phyloP scores from a whole-genome alignment of 2,113 vertebrate genomes.

The Callochromis pleurospilus region DNA sequence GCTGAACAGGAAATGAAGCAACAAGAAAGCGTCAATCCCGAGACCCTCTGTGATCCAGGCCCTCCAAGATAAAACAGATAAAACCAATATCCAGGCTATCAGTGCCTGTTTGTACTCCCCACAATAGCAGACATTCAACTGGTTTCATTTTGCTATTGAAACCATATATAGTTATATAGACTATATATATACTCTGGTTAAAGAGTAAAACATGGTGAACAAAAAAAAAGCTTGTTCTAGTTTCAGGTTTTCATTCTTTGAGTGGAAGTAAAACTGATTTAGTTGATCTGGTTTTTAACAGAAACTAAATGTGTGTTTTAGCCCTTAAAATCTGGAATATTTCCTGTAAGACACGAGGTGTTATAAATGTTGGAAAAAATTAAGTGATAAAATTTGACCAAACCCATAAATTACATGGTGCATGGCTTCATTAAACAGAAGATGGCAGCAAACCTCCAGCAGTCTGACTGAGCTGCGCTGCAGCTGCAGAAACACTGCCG shows the following conservation, averaged over 20 bases:
- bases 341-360: accelerated
- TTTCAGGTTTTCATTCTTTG: not conserved
- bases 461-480: not conserved
- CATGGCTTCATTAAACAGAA: not conserved
- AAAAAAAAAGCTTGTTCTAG: accelerated
- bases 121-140: not conserved
- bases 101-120: not conserved
- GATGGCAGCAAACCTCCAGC: not conserved
- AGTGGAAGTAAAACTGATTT: not conserved
- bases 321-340: not conserved
- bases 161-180: accelerated
- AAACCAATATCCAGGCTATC: not conserved
- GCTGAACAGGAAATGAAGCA: not conserved
- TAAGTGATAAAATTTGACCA: not conserved
- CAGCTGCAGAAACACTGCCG: not conserved
- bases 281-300: not conserved
- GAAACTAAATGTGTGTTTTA: not conserved
- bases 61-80: not conserved
- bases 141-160: not conserved
- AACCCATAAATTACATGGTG: not conserved
- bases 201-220: not conserved
- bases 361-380: not conserved
- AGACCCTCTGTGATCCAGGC: not conserved
- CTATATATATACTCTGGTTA: not conserved
- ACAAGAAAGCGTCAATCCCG: not conserved